Conservation (phyloP, 2,113 vertebrate genomes). For the Fulmarus glacialis region DNA sequence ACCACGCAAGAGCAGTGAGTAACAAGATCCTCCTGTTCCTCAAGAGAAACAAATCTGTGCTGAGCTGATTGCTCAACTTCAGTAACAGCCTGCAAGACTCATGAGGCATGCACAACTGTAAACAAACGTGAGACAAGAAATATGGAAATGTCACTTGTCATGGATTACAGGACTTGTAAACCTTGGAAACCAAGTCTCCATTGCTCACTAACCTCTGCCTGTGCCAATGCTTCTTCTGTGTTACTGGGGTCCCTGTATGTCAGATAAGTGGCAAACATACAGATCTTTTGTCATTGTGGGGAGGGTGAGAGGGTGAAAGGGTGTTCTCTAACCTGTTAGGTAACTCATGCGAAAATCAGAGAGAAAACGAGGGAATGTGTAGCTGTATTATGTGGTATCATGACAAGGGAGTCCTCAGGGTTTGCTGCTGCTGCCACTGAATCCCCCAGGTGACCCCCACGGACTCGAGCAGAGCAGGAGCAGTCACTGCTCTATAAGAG, state of each 20-base stretch:
- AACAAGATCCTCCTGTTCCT: not conserved
- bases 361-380: not conserved
- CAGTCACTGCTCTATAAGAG: not conserved
- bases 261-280: not conserved
- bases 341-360: not conserved
- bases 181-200: not conserved
- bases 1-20: not conserved
- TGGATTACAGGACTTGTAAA: not conserved
- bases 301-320: not conserved
- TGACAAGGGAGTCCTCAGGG: not conserved
- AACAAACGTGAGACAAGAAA: not conserved
- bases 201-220: not conserved
- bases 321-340: not conserved
- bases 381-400: fast-evolving
- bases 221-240: not conserved
- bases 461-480: not conserved
- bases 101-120: fast-evolving
- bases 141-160: not conserved
- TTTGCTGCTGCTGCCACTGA: not conserved
- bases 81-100: not conserved
- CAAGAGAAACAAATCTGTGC: not conserved
- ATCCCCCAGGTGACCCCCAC: not conserved
- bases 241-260: not conserved
- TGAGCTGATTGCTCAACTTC: not conserved
- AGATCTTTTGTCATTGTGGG: not conserved